These are phyloP conservation scores for Mixornis gularis DNA, from an alignment of 2,113 vertebrate genomes.

Conservation along the genomic window DNA sequence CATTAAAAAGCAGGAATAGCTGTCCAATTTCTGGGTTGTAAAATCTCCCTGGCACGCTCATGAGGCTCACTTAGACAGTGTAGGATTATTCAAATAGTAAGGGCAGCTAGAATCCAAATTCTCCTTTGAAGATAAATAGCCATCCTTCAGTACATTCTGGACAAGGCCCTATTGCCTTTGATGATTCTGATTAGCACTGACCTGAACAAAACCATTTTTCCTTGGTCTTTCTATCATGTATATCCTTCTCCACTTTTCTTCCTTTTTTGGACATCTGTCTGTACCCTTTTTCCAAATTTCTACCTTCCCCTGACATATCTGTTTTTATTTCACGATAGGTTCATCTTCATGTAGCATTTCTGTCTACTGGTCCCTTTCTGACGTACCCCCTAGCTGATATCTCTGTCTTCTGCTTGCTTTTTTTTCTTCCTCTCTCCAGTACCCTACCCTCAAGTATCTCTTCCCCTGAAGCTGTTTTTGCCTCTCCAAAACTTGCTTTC, in stretches of 20 bases:
- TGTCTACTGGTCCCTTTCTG: neutral
- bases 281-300: neutral
- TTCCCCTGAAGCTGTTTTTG: neutral
- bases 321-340: neutral
- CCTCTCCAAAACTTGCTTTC: neutral
- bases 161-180: neutral
- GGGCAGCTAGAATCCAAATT: neutral
- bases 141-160: neutral
- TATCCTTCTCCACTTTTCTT: neutral
- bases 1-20: neutral
- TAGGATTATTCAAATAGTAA: neutral
- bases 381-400: neutral
- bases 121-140: neutral
- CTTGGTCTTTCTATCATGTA: neutral
- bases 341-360: neutral
- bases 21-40: neutral
- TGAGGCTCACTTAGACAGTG: neutral
- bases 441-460: neutral
- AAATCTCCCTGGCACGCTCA: neutral
- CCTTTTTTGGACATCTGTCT: neutral
- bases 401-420: neutral
- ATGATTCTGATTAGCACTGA: neutral
- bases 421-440: neutral
- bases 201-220: neutral
- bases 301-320: neutral